These are phyloP conservation scores for Aphelocoma californica DNA, from an alignment of 2,797 vertebrate genomes.

Conservation along the genomic window DNA sequence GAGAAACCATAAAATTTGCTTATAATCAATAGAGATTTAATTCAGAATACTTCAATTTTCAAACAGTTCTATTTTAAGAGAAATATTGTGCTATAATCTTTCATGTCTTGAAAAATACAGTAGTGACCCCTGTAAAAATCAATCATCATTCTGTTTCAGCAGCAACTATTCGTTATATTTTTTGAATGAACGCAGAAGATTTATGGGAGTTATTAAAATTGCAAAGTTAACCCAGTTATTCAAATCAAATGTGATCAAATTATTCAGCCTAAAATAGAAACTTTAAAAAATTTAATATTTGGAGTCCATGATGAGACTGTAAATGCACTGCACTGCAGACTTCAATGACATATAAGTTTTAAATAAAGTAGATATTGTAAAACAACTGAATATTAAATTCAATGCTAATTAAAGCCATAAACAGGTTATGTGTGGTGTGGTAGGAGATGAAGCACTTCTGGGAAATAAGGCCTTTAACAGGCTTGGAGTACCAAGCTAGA, in stretches of 20 bases:
- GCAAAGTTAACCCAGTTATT: constrained; percentile 13
- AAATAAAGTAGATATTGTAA: constrained; percentile 25
- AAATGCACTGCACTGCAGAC: not conserved
- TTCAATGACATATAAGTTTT: not conserved
- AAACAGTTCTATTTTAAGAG: not conserved
- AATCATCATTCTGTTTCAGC: not conserved
- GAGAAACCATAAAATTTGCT: not conserved
- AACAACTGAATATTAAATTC: not conserved
- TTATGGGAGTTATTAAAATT: not conserved
- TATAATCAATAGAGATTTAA: not conserved
- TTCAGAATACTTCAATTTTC: not conserved
- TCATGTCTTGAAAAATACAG: not conserved
- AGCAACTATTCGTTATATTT: not conserved
- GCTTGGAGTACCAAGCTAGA: not conserved
- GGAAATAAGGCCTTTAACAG: constrained; percentile 26
- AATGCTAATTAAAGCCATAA: constrained; percentile 20
- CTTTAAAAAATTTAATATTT: not conserved
- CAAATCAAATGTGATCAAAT: not conserved
- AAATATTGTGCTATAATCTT: not conserved
- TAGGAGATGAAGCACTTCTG: constrained; percentile 22
- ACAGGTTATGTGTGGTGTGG: not conserved
- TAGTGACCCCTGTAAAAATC: not conserved
- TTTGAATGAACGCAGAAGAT: not conserved
- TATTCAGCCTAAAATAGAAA: not conserved
- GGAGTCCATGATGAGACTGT: not conserved